These are phyloP conservation scores for Oscheius sp. DNA, from an alignment of 2,888 invertebrate species.

Conservation along the genomic window DNA sequence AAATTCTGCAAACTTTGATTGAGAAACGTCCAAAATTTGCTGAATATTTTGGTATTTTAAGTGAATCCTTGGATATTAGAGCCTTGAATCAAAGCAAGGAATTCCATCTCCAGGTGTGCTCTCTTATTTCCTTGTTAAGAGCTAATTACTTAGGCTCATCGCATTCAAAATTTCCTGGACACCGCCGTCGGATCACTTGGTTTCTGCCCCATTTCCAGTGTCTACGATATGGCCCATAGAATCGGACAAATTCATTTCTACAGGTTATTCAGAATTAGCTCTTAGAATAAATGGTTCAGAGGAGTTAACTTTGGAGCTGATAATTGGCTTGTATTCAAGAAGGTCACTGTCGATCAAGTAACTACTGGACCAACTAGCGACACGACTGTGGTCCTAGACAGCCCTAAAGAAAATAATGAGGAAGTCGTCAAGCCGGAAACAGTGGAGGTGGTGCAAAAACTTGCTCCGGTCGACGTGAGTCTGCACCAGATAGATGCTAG, in stretches of 20 bases:
- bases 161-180: constrained; percentile 63
- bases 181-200: constrained; percentile 62
- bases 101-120: constrained; percentile 57
- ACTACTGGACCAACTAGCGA: constrained; percentile 42
- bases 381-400: constrained; percentile 8
- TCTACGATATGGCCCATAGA: constrained; percentile 64
- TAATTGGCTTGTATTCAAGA: constrained; percentile 66
- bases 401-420: constrained; percentile 31
- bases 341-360: constrained; percentile 62
- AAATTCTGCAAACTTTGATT: constrained; percentile 60
- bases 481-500: not conserved
- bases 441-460: too few relatives aligned
- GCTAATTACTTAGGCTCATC: constrained; percentile 60
- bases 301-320: constrained; percentile 65
- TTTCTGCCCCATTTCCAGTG: constrained; percentile 60
- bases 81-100: constrained; percentile 58
- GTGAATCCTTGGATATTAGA: constrained; percentile 54
- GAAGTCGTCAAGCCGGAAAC: too few relatives aligned
- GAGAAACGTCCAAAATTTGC: constrained; percentile 64
- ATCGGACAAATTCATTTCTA: constrained; percentile 66
- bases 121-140: too few relatives aligned
- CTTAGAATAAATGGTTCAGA: constrained; percentile 26
- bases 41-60: constrained; percentile 63
- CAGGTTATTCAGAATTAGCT: constrained; percentile 29
- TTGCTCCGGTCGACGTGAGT: not conserved